phyloP scores from a whole-genome alignment of 2,797 vertebrate genomes.

The Martes flavigula region DNA sequence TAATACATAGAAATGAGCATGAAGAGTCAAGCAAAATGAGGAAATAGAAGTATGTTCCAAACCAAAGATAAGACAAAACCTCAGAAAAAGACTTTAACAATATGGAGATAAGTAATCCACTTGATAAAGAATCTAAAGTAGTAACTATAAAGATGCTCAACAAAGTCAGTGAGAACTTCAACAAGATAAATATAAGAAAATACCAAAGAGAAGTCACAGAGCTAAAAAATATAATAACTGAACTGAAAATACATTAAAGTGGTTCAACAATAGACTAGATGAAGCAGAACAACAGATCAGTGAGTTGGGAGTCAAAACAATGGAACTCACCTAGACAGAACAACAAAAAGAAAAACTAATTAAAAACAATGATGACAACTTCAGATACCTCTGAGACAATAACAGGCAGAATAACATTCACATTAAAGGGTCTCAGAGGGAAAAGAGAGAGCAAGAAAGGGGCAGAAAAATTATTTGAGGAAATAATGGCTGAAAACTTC shows the following conservation, averaged over 20 bases:
- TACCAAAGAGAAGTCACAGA: background rate
- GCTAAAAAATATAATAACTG: background rate
- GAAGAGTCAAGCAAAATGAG: background rate
- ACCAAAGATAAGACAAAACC: background rate
- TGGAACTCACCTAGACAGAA: background rate
- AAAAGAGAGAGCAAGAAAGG: background rate
- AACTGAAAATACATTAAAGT: background rate
- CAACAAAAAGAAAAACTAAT: background rate
- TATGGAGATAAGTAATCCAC: background rate
- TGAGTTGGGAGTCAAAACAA: background rate
- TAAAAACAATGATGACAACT: background rate
- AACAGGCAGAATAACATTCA: background rate
- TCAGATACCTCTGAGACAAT: background rate
- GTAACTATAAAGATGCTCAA: background rate
- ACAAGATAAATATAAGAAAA: background rate
- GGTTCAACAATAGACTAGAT: background rate
- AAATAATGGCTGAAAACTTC: background rate
- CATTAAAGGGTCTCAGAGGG: background rate
- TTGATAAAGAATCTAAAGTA: background rate
- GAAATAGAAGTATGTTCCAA: background rate
- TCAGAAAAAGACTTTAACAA: background rate
- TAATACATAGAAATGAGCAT: background rate
- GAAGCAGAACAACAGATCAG: background rate
- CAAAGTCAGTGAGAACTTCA: background rate
- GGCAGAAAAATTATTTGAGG: background rate